Base-by-base conservation (phyloP, 2,113 vertebrate species). In the Phrynocephalus versicolor region DNA sequence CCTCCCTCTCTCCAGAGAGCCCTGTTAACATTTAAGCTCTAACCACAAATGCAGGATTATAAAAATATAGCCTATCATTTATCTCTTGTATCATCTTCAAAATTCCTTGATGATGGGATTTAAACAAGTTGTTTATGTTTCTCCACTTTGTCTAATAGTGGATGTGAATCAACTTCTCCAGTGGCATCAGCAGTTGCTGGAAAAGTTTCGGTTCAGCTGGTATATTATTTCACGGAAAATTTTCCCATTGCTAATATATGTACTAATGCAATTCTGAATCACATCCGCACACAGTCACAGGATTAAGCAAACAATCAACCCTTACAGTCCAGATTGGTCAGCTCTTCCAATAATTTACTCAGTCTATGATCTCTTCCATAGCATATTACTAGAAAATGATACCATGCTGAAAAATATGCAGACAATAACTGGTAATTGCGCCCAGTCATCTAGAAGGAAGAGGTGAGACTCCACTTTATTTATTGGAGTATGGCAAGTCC, bases 191-290 rank as follows among this genome's bases (percentile, higher is more conserved):
- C 92, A 94, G 90, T 89, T 94, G 93, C 90, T 83, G 82, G 88
- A 78, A 84, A 88, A 92, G 51, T 10, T 55, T 18, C 19, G 41
- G n/a, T 78, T 79, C 35, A 79, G 55, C 8, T 37, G 87, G 91
- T 77, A 94, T 90, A 89, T 92, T 93, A 85, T 92, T 93, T 87
- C 87, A 93, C 64, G 39, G 27, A 91, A 85, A 35, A 83, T 93
- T 93, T 91, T 81, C 87, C 90, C 90, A 79, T 87, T 91, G 88
- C 88, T 91, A 90, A 89, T 90, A 91, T n/a, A 83, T 92, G 91
- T 79, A 90, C 65, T 84, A 89, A 87, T 67, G 88, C 85, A 93
- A 79, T 89, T 0, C 1, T 78, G 85, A 87, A 89, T 89, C 91
- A 93, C 80, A 87, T 87, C 83, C 86, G 88, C 88, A 89, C 70